These are phyloP conservation scores for Protobothrops flavoviridis DNA, from an alignment of 2,113 vertebrate genomes.

Conservation along the genomic window DNA sequence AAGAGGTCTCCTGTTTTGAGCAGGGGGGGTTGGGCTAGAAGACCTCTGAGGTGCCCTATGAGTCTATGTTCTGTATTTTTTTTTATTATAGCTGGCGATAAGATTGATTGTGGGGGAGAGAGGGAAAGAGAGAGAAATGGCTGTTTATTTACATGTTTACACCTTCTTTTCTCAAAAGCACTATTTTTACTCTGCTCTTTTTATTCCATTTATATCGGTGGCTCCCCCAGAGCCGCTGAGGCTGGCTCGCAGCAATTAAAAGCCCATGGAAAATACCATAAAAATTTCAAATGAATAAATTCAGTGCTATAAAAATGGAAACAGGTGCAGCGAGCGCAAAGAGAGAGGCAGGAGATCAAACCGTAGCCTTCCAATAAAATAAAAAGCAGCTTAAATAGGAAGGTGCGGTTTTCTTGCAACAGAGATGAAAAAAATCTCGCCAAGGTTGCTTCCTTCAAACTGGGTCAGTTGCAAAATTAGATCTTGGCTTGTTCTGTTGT, in stretches of 20 bases:
- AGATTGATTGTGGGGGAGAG: rapidly evolving
- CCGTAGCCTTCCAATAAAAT: background rate
- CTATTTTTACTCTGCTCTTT: background rate
- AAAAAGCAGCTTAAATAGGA: background rate
- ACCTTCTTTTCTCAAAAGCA: background rate
- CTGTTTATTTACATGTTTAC: background rate
- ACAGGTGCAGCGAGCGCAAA: background rate
- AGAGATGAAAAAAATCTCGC: background rate
- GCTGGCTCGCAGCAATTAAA: background rate
- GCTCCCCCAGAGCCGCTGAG: too few species aligned
- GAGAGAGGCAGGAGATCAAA: background rate
- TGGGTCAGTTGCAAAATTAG: background rate
- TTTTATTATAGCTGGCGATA: background rate
- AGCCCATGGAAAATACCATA: background rate
- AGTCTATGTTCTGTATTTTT: background rate
- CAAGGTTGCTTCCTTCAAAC: background rate
- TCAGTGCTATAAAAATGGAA: background rate
- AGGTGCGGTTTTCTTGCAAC: background rate
- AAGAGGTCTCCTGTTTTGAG: too few species aligned
- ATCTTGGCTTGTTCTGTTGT: background rate
- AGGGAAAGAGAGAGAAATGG: background rate
- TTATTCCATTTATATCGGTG: background rate
- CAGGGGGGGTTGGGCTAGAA: too few species aligned
- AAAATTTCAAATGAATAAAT: background rate
- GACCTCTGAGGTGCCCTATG: too few species aligned